Percentiles rank a stretch among this genome's conserved stretches.
Conservation (phyloP, 2,113 vertebrate species). For the Elachura formosa region DNA sequence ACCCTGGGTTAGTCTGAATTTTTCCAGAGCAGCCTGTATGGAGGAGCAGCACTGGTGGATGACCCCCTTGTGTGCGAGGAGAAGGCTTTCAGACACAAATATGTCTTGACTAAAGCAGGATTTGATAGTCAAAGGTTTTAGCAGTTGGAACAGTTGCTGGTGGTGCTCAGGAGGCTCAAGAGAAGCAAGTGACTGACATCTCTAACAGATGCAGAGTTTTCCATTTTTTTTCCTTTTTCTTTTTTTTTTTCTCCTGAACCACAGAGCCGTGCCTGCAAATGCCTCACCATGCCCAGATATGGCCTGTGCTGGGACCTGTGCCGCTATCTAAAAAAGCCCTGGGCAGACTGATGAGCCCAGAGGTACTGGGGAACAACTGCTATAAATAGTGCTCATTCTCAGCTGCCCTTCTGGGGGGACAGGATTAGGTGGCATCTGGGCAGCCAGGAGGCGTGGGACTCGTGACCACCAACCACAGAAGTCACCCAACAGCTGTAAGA, state of each 20-base stretch:
- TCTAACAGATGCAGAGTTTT: constrained; percentile 36
- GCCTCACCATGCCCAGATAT: constrained; percentile 70
- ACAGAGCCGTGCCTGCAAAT: not conserved
- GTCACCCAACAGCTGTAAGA: constrained; percentile 55
- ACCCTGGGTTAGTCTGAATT: not conserved
- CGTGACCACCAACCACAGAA: not conserved
- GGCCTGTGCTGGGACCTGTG: constrained; percentile 42
- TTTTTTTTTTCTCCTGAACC: not conserved
- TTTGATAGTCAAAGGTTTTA: not conserved
- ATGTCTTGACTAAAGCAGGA: constrained; percentile 16
- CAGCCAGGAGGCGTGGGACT: constrained; percentile 16
- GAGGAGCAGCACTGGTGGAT: not conserved
- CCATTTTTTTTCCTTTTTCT: not conserved
- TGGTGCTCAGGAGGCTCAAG: not conserved
- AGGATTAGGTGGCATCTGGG: constrained; percentile 58
- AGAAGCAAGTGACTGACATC: constrained; percentile 8
- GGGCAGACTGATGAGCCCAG: not conserved
- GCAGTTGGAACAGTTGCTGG: not conserved
- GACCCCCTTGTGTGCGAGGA: not conserved
- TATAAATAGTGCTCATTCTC: constrained; percentile 74
- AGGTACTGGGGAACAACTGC: constrained; percentile 8
- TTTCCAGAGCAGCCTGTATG: not conserved
- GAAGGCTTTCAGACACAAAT: not conserved
- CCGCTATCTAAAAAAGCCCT: constrained; percentile 60
- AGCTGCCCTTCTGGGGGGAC: constrained; percentile 67